Percentiles rank a stretch among this genome's conserved stretches.
phyloP scores from a whole-genome alignment of 1,140 invertebrate species.

The Phortica variegata region DNA sequence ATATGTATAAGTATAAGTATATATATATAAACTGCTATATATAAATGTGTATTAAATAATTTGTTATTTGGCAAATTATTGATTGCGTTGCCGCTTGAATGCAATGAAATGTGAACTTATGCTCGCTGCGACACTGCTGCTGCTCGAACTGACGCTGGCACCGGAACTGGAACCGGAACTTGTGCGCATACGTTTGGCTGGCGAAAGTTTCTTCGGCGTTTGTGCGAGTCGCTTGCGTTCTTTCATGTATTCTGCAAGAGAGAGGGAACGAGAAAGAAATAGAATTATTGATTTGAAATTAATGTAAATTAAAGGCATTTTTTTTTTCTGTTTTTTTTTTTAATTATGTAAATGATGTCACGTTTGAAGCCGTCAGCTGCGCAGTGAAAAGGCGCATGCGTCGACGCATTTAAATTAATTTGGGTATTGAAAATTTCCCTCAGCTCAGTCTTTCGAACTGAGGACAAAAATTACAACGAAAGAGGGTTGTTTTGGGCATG shows the following conservation, averaged over 20 bases:
- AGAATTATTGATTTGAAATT: conserved; percentile 20
- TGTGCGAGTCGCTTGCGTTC: conserved; percentile 53
- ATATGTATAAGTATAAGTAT: background rate
- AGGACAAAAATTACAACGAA: too few species aligned
- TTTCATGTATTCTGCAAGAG: conserved; percentile 56
- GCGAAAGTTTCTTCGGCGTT: conserved; percentile 52
- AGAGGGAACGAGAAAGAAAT: conserved; percentile 15
- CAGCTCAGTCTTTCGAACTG: too few species aligned
- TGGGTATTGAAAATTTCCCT: too few species aligned
- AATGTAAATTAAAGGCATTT: conserved; percentile 19
- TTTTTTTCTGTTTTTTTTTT: too few species aligned
- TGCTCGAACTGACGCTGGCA: conserved; percentile 19
- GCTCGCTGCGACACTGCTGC: conserved; percentile 30
- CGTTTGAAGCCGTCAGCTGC: too few species aligned
- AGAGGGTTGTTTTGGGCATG: too few species aligned
- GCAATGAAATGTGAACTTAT: conserved; percentile 13
- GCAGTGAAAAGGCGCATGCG: too few species aligned
- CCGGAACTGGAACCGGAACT: conserved; percentile 24
- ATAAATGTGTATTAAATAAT: too few species aligned
- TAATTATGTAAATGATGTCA: too few species aligned
- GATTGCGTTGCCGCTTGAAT: conserved; percentile 1
- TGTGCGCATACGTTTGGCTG: conserved; percentile 45
- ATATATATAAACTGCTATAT: too few species aligned
- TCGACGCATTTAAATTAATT: too few species aligned
- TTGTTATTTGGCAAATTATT: too few species aligned